phyloP scores from a whole-genome alignment of 92 coral and sea anemone species.

The Bergia puertoricense region DNA sequence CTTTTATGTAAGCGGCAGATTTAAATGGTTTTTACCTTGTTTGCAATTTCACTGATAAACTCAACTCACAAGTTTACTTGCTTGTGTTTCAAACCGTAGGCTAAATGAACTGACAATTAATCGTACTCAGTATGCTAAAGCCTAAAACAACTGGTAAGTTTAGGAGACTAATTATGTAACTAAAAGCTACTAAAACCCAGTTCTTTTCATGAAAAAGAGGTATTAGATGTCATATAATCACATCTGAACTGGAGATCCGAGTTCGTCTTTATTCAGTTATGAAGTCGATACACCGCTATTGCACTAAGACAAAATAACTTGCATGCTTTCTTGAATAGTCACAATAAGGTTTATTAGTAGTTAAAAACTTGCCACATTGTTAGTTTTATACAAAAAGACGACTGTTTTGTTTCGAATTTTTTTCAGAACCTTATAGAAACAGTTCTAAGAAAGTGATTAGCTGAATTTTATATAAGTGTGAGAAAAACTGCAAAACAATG shows the following conservation, averaged over 20 bases:
- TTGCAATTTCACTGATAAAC: too few relatives aligned
- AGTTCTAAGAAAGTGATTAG: not conserved
- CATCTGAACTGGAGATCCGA: not conserved
- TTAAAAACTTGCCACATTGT: not conserved
- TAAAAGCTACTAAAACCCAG: too few relatives aligned
- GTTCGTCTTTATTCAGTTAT: too few relatives aligned
- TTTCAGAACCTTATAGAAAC: not conserved
- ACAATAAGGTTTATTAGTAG: not conserved
- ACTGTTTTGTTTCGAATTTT: not conserved
- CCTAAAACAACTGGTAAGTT: not conserved
- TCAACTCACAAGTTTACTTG: not conserved
- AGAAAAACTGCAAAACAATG: not conserved
- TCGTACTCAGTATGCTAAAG: not conserved
- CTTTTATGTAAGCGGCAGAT: too few relatives aligned
- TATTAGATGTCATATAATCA: not conserved
- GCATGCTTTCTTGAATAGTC: not conserved
- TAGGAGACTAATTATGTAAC: not conserved
- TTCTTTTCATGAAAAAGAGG: not conserved
- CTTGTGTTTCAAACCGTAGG: not conserved
- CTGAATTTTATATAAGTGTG: not conserved
- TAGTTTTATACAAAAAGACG: not conserved
- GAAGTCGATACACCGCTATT: not conserved
- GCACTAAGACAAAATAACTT: not conserved
- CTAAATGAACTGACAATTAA: not conserved
- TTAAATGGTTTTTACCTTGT: too few relatives aligned